Evolutionary conservation across 2,888 invertebrate species (phyloP), one percentile per base, ranked within the genome.

Genomic region (Lycophotia porphyrea): DNA sequence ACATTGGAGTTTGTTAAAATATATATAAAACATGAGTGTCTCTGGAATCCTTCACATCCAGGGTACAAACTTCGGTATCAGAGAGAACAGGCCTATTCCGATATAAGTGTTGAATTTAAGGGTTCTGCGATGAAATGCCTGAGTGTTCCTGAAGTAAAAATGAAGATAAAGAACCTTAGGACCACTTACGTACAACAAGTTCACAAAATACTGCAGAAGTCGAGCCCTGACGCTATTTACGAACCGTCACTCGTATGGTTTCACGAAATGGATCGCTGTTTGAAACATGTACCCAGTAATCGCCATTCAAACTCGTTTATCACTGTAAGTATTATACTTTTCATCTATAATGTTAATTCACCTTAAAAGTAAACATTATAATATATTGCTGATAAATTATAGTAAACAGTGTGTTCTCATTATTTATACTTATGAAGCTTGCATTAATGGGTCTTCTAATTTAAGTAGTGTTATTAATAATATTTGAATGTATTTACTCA

Each of bases 151-250:
- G 96, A 96, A 88, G 93, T 96, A 3, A 96, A 95, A 89, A 92
- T 93, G 84, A 97, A 97, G 89, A 96, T 97, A 58, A 96, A 96
- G 84, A 96, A 94, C 80, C 89, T 97, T 15, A 90, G 96, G 75
- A 95, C 95, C n/a, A 96, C 96, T 0, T 97, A 97, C 67, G 88
- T 91, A 24, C 96, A 97, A 84, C 94, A 96, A 90, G 92, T 96
- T 4, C 92, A 94, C 75, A 97, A 97, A 90, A 95, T 96, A 81
- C 84, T 95, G 36, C 91, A 93, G 55, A 95, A 93, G 88, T 95
- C 95, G 0, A 93, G 91, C 58, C 95, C 95, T 0, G 92, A 94
- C 74, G 89, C 86, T 0, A 93, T 94, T 36, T 95, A 95, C 61
- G 92, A 94, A 80, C 95, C 96, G 0, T 93, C 95, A 0, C 81